phyloP scores from a whole-genome alignment of 2,113 vertebrate species.

The Myanophis thanlyinensis region DNA sequence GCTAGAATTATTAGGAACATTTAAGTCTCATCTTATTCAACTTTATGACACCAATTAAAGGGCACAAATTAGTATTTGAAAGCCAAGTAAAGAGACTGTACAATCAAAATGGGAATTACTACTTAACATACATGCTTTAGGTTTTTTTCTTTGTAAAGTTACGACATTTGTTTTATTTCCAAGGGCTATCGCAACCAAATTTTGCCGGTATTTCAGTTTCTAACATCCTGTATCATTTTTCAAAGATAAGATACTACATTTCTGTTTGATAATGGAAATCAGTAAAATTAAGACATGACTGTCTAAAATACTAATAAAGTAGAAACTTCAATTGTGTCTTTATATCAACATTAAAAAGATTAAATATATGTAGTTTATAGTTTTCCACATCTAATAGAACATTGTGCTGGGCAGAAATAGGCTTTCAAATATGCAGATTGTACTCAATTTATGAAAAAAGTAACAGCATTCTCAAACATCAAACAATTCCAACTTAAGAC shows the following conservation, averaged over 20 bases:
- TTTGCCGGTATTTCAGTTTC: not conserved
- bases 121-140: not conserved
- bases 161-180: not conserved
- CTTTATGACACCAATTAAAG: not conserved
- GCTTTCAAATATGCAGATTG: constrained; percentile 14
- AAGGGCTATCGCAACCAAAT: not conserved
- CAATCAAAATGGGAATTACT: not conserved
- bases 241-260: not conserved
- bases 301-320: not conserved
- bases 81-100: not conserved
- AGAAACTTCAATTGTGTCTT: not conserved
- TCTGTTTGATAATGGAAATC: not conserved
- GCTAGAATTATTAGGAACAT: not conserved
- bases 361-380: not conserved
- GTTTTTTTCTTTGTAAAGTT: not conserved
- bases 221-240: not conserved
- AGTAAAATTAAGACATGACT: not conserved
- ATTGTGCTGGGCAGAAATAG: not conserved
- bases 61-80: not conserved
- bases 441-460: not conserved
- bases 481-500: constrained; percentile 26
- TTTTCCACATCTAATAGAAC: not conserved
- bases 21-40: not conserved
- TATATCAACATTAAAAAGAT: not conserved
- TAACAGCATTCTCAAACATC: constrained; percentile 1